Base-by-base conservation (phyloP, 2,888 invertebrate species). In the Cerceris ruficornis region DNA sequence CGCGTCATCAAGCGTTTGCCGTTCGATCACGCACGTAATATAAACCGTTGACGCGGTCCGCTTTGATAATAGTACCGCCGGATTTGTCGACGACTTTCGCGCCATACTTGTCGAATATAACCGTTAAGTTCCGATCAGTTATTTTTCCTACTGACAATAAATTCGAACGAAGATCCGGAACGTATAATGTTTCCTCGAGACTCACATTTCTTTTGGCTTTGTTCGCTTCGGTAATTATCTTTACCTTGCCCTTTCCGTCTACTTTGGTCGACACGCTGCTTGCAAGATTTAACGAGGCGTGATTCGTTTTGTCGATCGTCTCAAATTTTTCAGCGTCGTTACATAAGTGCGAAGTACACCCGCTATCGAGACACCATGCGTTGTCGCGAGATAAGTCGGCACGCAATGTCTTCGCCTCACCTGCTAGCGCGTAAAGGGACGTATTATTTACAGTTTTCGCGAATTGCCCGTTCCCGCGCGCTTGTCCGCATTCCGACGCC, bases 91-190 rank as follows among this genome's bases (percentile, higher is more conserved):
- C 28, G 28, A 28, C 28, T 28, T 39, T 41, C 28, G 52, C 64
- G 43, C 42, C 4, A n/a, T 2, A 15, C n/a, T 69, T 70, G 11
- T n/a, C 64, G 14, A 75, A 73, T 2, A 72, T 57, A 0, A 78
- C 75, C 8, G 49, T 57, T 8, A 13, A 65, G 42, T 52, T 46
- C 15, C 72, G 67, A 28, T 74, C 71, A 1, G 75, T 81, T 2
- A 82, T 70, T 57, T 77, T 81, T 1, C 52, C 61, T 6, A 81
- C 75, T 5, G 77, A 82, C 2, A 84, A 42, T 11, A 84, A 42
- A 50, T 81, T 84, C 8, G 75, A 71, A 6, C 80, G 68, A 6
- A 82, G 55, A 58, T 83, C 78, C 5, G 78, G 82, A 0, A 84
- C 80, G 11, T 75, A 52, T 6, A 84, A 57, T 0, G 65, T 65